These are phyloP conservation scores for Aleiodes sp. DNA, from an alignment of 1,140 invertebrate species.

Conservation along the genomic window DNA sequence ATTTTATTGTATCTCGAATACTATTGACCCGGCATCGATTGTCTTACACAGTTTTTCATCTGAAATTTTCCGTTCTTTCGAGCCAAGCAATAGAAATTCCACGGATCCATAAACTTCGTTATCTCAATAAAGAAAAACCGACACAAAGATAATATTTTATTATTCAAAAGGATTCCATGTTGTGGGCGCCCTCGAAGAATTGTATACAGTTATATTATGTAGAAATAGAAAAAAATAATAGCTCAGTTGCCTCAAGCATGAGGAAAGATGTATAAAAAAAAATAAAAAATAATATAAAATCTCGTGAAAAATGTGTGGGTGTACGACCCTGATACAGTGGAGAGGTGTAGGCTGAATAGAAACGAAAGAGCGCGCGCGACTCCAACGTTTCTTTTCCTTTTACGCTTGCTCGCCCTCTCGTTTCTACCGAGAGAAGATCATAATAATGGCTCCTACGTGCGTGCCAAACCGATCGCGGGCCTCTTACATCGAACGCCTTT, in stretches of 20 bases:
- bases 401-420: conserved; percentile 40
- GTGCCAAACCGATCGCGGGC: conserved; percentile 2
- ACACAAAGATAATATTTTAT: too few species aligned
- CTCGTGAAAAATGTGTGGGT: conserved; percentile 35
- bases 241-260: neutral
- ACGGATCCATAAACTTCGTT: too few species aligned
- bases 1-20: too few species aligned
- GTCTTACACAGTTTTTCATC: too few species aligned
- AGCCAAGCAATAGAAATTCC: too few species aligned
- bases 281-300: conserved; percentile 11
- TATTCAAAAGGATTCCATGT: too few species aligned
- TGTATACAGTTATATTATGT: neutral
- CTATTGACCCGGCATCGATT: too few species aligned
- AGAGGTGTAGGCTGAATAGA: conserved; percentile 53
- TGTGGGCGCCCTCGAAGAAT: neutral
- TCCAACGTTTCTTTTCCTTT: conserved; percentile 52
- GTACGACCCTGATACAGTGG: conserved; percentile 59
- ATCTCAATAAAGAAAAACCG: too few species aligned
- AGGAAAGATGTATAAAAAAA: conserved; percentile 39
- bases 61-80: too few species aligned
- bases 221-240: conserved; percentile 3
- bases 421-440: neutral
- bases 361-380: too few species aligned
- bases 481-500: conserved; percentile 1
- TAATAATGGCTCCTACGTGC: conserved; percentile 23